Evolutionary conservation across 2,888 invertebrate genomes (phyloP), one percentile per base, ranked within the genome.

Genomic region (Glomeris marginata): DNA sequence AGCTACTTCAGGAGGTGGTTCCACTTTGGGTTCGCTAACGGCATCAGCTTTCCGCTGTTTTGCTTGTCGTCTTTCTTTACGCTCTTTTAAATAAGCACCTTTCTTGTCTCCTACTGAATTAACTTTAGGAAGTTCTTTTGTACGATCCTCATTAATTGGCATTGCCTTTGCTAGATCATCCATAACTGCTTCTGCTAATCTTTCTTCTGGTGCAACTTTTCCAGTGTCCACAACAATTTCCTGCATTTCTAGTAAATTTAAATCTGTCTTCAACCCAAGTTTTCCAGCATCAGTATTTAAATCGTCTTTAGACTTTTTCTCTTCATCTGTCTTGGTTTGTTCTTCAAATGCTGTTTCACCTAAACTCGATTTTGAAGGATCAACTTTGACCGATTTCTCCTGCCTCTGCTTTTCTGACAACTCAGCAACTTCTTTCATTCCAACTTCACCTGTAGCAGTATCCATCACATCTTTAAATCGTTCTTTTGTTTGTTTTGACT

Each of bases 331-430:
- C 41, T 49, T 40, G 49, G 49, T 41, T 53, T 54, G 47, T 46
- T 57, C n/a, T 59, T 55, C 38, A 45, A 45, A 28, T 58, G 52
- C 28, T 57, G 56, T 15, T 58, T 54, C 41, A 55, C 49, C 34
- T 58, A 54, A 45, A 55, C 54, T 18, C 58, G 49, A 52, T 40
- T 47, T 45, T 57, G 28, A 28, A 5, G 3, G 4, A 8, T 28
- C 28, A 3, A 8, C 18, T 41, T 51, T 51, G 18, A 40, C 42
- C 41, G 45, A 36, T 41, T 11, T 28, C 40, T 15, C 36, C 42
- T 51, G 37, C 21, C 15, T 51, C 50, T 15, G 34, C 28, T 21
- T 36, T 16, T 45, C 41, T 37, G 21, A 41, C 28, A 13, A 41
- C 28, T 33, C 28, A 4, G 6, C 41, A 36, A 15, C 8, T 2